Percentiles rank a stretch among this genome's conserved stretches.
Conservation (phyloP, 2,113 vertebrate species). For the Asarcornis scutulata region DNA sequence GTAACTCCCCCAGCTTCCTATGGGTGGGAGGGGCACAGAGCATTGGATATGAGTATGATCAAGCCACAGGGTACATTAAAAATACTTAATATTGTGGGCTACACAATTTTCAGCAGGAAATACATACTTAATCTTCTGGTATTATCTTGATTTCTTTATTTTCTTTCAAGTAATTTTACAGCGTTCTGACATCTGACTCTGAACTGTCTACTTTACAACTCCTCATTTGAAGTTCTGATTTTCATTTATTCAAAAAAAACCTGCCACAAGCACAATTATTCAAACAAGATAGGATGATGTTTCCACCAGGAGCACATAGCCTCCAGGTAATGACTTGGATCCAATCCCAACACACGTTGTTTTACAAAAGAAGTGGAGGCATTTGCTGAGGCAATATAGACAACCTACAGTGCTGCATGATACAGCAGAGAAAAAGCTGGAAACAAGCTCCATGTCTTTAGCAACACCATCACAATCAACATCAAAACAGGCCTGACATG, state of each 20-base stretch:
- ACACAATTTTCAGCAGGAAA: not conserved
- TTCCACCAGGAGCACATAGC: not conserved
- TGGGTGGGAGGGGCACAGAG: not conserved
- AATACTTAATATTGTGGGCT: not conserved
- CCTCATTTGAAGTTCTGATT: not conserved
- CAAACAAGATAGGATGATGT: not conserved
- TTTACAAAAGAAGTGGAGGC: not conserved
- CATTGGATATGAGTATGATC: not conserved
- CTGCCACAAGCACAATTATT: not conserved
- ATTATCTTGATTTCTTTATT: conserved; percentile 7
- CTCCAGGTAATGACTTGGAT: not conserved
- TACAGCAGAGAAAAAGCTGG: not conserved
- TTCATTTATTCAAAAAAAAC: not conserved
- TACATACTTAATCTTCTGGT: not conserved
- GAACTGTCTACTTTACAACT: not conserved
- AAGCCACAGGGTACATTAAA: not conserved
- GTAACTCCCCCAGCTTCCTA: not conserved
- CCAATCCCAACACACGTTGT: not conserved
- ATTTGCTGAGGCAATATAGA: not conserved
- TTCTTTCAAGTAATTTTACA: conserved; percentile 21
- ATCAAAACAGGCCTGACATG: not conserved
- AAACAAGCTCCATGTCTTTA: not conserved
- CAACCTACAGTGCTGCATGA: not conserved
- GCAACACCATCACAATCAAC: not conserved
- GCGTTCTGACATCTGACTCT: not conserved